These are phyloP conservation scores for Galbula dea DNA, from an alignment of 2,113 vertebrate genomes.

Conservation along the genomic window DNA sequence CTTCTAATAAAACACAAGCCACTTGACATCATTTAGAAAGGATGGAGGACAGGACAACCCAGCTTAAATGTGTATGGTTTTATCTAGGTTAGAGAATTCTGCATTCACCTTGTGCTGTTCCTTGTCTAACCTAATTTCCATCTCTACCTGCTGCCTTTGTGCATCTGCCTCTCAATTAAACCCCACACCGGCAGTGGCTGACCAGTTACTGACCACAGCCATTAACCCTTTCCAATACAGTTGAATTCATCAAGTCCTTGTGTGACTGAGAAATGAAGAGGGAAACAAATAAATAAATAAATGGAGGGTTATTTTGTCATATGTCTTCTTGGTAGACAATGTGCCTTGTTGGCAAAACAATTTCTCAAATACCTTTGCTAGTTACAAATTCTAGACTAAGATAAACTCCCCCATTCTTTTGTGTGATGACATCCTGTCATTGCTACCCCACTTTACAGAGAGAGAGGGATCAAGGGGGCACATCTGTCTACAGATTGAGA, in stretches of 20 bases:
- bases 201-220: background rate
- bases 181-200: background rate
- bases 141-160: constrained; percentile 17
- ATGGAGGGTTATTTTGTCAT: background rate
- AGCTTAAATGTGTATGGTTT: background rate
- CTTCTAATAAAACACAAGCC: background rate
- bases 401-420: background rate
- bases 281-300: background rate
- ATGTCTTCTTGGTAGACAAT: background rate
- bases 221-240: background rate
- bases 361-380: background rate
- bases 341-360: background rate
- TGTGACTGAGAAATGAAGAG: background rate
- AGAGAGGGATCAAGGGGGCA: background rate
- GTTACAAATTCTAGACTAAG: background rate
- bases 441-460: background rate
- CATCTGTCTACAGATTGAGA: background rate
- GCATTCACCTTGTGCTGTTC: constrained; percentile 2
- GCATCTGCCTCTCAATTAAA: constrained; percentile 33
- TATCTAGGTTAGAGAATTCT: background rate
- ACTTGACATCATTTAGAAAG: background rate
- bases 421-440: background rate
- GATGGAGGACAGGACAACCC: rapidly evolving
- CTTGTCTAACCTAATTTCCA: constrained; percentile 18
- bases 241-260: background rate